These are phyloP conservation scores for Guaruba guarouba DNA, from an alignment of 2,113 vertebrate species.

Conservation along the genomic window DNA sequence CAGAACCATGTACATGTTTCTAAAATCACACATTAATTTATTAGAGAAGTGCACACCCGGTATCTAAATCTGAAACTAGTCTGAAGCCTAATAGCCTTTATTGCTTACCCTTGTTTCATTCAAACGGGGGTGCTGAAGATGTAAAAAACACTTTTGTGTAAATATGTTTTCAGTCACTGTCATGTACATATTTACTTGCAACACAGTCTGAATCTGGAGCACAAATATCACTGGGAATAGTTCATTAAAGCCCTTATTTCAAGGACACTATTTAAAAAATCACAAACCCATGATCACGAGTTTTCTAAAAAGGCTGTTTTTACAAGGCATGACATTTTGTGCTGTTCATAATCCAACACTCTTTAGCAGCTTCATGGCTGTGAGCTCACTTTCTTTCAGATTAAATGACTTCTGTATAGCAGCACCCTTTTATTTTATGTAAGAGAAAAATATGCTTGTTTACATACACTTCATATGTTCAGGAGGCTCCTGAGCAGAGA, in stretches of 20 bases:
- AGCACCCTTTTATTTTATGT: neutral
- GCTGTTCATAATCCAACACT: neutral
- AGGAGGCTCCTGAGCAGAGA: neutral
- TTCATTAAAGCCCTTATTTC: neutral
- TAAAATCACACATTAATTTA: neutral
- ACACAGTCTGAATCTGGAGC: neutral
- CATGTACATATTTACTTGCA: neutral
- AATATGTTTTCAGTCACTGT: neutral
- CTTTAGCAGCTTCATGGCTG: neutral
- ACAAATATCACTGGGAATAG: neutral
- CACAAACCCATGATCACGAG: neutral
- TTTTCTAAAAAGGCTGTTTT: neutral
- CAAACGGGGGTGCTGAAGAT: neutral
- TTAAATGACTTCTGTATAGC: neutral
- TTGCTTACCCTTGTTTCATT: neutral
- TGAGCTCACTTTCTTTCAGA: neutral
- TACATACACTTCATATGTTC: neutral
- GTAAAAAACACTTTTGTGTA: neutral
- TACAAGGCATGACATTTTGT: neutral
- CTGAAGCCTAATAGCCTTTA: neutral
- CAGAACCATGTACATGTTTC: neutral
- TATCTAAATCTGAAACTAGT: neutral
- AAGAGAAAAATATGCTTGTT: neutral
- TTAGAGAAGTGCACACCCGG: neutral
- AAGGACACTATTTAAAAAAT: neutral